Evolutionary conservation across 2,113 vertebrate genomes (phyloP).

Genomic region (Leucosticte australis): DNA sequence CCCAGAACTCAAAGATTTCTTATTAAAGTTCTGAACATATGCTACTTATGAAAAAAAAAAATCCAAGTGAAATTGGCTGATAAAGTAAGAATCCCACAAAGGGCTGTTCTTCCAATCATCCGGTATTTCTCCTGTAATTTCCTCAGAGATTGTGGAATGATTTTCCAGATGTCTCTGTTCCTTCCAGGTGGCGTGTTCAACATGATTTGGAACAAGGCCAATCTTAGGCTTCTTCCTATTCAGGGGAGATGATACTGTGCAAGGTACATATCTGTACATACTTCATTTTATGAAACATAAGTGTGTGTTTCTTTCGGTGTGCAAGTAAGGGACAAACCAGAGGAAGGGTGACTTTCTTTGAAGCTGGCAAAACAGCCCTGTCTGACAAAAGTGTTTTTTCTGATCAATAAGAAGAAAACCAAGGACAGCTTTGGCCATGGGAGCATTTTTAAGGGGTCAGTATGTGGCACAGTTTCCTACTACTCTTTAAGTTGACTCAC

Average conservation of each 20-base stretch:
- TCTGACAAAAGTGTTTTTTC: background rate
- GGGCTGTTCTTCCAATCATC: slow-evolving; percentile 69
- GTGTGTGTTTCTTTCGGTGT: background rate
- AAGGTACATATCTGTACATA: background rate
- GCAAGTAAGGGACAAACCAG: background rate
- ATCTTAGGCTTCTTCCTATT: background rate
- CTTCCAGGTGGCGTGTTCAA: slow-evolving; percentile 69
- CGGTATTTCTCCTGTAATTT: slow-evolving; percentile 69
- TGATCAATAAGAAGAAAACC: background rate
- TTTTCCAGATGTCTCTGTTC: slow-evolving; percentile 72
- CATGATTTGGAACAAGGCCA: slow-evolving; percentile 67
- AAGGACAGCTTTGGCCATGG: background rate
- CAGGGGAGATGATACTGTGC: background rate
- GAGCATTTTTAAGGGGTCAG: background rate
- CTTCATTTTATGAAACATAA: background rate
- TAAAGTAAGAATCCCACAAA: slow-evolving; percentile 64
- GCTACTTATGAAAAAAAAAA: slow-evolving; percentile 50
- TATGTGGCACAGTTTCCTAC: background rate
- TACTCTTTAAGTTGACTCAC: background rate
- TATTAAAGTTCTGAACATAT: slow-evolving; percentile 71
- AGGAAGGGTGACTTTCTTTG: background rate
- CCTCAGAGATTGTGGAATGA: slow-evolving; percentile 68
- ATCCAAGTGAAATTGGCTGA: slow-evolving; percentile 62
- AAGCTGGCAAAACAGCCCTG: background rate
- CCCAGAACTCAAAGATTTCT: slow-evolving; percentile 44